Evolutionary conservation across 2,113 vertebrate species (phyloP), one percentile per base, ranked within the genome.

Genomic region (Corynorhinus townsendii): DNA sequence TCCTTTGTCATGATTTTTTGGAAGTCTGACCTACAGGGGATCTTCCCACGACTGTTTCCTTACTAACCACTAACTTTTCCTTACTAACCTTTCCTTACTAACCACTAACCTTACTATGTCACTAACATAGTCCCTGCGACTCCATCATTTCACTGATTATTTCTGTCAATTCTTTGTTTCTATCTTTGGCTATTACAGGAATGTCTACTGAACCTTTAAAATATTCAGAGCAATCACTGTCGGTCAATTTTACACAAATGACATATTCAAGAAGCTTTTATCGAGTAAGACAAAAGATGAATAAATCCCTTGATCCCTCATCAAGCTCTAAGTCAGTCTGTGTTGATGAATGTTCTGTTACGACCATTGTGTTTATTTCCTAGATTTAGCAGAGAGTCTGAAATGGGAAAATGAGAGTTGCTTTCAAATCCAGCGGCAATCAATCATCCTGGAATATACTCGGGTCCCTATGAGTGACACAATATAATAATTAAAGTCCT

Each of bases 391-490:
- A n/a, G 59, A 35, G 56, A 93, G 89, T 87, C 75, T 93, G 88
- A 96, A 96, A 83, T 19, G 24, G 45, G 80, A 94, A 95, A 96
- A 97, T 95, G 97, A 82, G 90, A 96, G 79, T 93, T 40, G n/a
- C 89, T 96, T 79, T 96, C 79, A 89, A 92, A 90, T 92, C 79
- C 88, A 96, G 93, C 73, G 94, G 87, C 84, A 93, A 76, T 96
- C 85, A 88, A 90, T 96, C 95, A 79, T 90, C 77, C 81, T 93
- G 88, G 94, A 94, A 96, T 85, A 88, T 69, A 82, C 47, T 64
- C 68, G 88, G 38, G 54, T 85, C 92, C 45, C 17, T 83, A 19
- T 93, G 56, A 92, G 79, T 92, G 93, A 97, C 82, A 95, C 64
- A 95, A 69, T 64, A 47, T 72, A 56, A 93, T 96, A 95, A 97